Evolutionary conservation across 2,113 vertebrate species (phyloP), one percentile per base, ranked within the genome.

Genomic region (Forbesichthys papilliferus): DNA sequence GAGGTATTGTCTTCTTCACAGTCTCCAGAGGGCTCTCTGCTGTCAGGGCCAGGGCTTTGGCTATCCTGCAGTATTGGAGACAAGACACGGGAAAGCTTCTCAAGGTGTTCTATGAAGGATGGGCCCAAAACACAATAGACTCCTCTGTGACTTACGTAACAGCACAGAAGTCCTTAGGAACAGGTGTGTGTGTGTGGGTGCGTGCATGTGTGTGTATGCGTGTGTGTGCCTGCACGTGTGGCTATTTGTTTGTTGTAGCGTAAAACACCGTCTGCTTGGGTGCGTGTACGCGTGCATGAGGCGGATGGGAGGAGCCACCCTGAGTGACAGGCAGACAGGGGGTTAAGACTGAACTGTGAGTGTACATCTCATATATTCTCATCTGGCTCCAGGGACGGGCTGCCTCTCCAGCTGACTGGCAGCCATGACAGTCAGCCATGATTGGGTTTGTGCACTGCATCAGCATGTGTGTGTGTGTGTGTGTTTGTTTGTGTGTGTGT

Each of bases 361-460:
- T 73, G 69, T 68, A 79, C 75, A 82, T 81, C 79, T 88, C 81
- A 80, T 86, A 85, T 84, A 83, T 90, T 88, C 80, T 82, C 77
- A 74, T 80, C 64, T 69, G 74, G 78, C 88, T 83, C 78, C 46
- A 73, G 85, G 85, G 85, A 80, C 68, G 64, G 71, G 69, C 69
- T 49, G 64, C 53, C 63, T 75, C 64, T 66, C 66, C 70, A 55
- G 70, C 71, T 79, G 64, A 75, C 82, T 73, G 83, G 77, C 80
- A 75, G 74, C 78, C 56, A 61, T 71, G 79, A 84, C 72, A 77
- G 65, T 68, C 78, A 74, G 34, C 52, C 16, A 64, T 79, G 76
- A 85, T 83, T 82, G 73, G 64, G 64, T 85, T 75, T 74, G 59
- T 75, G 74, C 78, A 62, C 47, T 11, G n/a, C 59, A 55, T 1